Evolutionary conservation across 2,888 invertebrate species (phyloP), one percentile per base, ranked within the genome.

Genomic region (Pedicia rivosa): DNA sequence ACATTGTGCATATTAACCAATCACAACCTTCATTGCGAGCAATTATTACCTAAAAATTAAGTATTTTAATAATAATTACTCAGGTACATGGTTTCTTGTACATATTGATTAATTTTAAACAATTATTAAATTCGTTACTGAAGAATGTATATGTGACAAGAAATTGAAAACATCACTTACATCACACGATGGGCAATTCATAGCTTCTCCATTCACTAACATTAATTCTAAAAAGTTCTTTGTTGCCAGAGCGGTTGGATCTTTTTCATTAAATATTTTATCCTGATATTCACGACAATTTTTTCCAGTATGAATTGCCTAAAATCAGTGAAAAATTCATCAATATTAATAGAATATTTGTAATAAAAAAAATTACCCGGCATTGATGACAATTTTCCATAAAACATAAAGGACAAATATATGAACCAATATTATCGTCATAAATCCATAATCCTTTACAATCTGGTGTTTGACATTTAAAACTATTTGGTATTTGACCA

Each of bases 1-100:
- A 91, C 64, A 88, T 84, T 2, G 83, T 79, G 59, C 91, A 91
- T 46, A 80, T 71, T 37, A 91, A 66, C 87, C 88, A 88, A 61
- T 91, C 90, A 63, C 91, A 91, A 43, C 91, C 91, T n/a, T n/a
- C n/a, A n/a, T n/a, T n/a, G n/a, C n/a, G n/a, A n/a, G n/a, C n/a
- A n/a, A n/a, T n/a, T n/a, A n/a, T n/a, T n/a, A n/a, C n/a, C n/a
- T n/a, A n/a, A n/a, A n/a, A n/a, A n/a, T n/a, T n/a, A n/a, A n/a
- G n/a, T n/a, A n/a, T n/a, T n/a, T n/a, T n/a, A n/a, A n/a, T n/a
- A n/a, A n/a, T n/a, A n/a, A n/a, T n/a, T n/a, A n/a, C n/a, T n/a
- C n/a, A n/a, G n/a, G n/a, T n/a, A n/a, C n/a, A n/a, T n/a, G n/a
- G n/a, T n/a, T n/a, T n/a, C n/a, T n/a, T n/a, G n/a, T n/a, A n/a